Conservation (phyloP, 2,888 invertebrate species). For the Seira sanloemensis region DNA sequence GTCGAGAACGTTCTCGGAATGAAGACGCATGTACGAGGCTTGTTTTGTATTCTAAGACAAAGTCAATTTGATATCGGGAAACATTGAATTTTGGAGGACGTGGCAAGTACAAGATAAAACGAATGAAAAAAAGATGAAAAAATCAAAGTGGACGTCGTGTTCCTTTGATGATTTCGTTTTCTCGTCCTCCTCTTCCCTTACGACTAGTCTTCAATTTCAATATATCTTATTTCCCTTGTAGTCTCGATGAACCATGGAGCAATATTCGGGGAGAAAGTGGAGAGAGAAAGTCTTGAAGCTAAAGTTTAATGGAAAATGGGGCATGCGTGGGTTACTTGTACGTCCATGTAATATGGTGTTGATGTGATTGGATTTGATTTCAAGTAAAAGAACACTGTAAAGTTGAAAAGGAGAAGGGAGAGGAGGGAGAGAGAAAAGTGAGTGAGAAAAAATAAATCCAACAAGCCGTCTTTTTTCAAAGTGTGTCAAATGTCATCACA, state of each 20-base stretch:
- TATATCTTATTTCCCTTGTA: constrained; percentile 15
- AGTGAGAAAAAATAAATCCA: constrained; percentile 21
- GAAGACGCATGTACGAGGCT: neutral
- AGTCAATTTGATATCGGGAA: neutral
- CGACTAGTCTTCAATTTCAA: constrained; percentile 12
- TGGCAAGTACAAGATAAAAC: constrained; percentile 16
- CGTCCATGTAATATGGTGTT: constrained; percentile 23
- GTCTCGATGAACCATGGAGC: constrained; percentile 1
- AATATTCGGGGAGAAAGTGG: constrained; percentile 1
- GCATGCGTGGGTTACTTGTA: neutral
- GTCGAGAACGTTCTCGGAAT: neutral
- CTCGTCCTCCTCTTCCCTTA: neutral
- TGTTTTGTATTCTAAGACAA: constrained; percentile 7
- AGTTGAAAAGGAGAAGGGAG: neutral
- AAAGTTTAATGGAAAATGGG: neutral
- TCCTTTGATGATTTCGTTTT: constrained; percentile 53
- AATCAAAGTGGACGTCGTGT: constrained; percentile 52
- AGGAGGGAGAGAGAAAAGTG: neutral
- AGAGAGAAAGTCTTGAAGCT: too few relatives aligned
- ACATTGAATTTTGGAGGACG: constrained; percentile 10
- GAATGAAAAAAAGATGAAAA: constrained; percentile 31
- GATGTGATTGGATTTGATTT: constrained; percentile 49
- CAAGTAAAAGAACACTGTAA: constrained; percentile 8
- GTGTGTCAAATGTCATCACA: constrained; percentile 60
- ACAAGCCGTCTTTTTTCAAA: constrained; percentile 24